These are phyloP conservation scores for Porites lobata DNA, from an alignment of 92 coral and sea anemone species.

Conservation along the genomic window DNA sequence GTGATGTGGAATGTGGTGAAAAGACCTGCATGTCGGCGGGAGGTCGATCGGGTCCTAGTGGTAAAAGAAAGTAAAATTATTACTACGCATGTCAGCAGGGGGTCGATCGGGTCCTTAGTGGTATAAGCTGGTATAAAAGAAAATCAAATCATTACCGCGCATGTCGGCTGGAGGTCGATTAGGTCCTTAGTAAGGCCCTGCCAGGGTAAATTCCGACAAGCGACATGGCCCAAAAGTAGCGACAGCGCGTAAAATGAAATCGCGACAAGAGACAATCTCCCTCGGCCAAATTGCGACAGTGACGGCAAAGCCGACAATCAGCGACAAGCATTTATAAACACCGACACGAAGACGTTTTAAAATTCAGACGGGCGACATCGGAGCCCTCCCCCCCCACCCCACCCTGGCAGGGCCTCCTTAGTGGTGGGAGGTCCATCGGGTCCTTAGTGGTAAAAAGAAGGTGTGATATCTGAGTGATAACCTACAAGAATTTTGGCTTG, in stretches of 20 bases:
- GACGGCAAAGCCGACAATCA: no score
- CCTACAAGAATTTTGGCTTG: no score
- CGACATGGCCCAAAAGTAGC: no score
- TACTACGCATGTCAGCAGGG: slow-evolving; percentile 7
- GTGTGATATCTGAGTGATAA: no score
- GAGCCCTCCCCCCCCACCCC: neutral
- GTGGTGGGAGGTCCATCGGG: slow-evolving; percentile 66
- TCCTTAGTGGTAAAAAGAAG: slow-evolving; percentile 1
- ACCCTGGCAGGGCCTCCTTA: slow-evolving; percentile 3
- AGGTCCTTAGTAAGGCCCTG: slow-evolving; percentile 28
- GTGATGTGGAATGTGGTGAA: slow-evolving; percentile 60
- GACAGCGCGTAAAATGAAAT: no score
- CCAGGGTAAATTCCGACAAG: no score
- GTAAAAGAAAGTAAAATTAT: neutral
- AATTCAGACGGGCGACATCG: no score
- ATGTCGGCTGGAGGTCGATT: slow-evolving; percentile 50
- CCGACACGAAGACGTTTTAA: no score
- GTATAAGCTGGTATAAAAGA: neutral
- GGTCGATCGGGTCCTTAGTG: slow-evolving; percentile 64
- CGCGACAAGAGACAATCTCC: no score
- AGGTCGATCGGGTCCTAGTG: slow-evolving; percentile 58
- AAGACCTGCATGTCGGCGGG: slow-evolving; percentile 51
- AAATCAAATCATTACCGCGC: neutral
- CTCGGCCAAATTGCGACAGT: no score
- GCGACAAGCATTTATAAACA: no score